Evolutionary conservation across 2,113 vertebrate genomes (phyloP).

Genomic region (Tautogolabrus adspersus): DNA sequence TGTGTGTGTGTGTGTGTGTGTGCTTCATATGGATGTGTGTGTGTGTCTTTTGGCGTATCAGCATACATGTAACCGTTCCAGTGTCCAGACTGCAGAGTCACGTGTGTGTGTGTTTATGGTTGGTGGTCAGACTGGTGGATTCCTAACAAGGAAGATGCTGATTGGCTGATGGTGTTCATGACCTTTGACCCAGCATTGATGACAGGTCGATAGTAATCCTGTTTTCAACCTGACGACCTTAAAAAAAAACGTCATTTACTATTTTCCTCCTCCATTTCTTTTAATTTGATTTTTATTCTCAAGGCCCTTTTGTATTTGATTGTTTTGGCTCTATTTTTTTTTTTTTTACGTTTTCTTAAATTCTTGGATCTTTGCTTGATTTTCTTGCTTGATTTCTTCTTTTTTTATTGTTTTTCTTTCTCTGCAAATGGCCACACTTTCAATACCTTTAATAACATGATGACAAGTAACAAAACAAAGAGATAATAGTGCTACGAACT

Average conservation of each 20-base stretch:
- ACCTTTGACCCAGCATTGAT: slow-evolving; percentile 40
- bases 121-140: slow-evolving; percentile 1
- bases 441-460: neutral
- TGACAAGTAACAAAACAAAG: neutral
- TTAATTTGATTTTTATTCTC: no score
- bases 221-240: neutral
- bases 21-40: no score
- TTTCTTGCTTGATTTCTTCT: neutral
- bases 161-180: slow-evolving; percentile 27
- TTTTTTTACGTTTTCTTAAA: no score
- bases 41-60: neutral
- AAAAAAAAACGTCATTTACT: no score
- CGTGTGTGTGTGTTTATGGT: slow-evolving; percentile 10
- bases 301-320: neutral
- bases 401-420: neutral
- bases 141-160: slow-evolving; percentile 1
- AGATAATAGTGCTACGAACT: neutral
- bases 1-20: neutral
- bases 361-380: no score
- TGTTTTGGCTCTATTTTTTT: no score
- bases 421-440: neutral
- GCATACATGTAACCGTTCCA: neutral
- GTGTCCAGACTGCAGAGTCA: neutral
- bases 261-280: neutral
- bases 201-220: slow-evolving; percentile 18